phyloP scores from a whole-genome alignment of 2,888 invertebrate genomes.

The Penaeus monodon region DNA sequence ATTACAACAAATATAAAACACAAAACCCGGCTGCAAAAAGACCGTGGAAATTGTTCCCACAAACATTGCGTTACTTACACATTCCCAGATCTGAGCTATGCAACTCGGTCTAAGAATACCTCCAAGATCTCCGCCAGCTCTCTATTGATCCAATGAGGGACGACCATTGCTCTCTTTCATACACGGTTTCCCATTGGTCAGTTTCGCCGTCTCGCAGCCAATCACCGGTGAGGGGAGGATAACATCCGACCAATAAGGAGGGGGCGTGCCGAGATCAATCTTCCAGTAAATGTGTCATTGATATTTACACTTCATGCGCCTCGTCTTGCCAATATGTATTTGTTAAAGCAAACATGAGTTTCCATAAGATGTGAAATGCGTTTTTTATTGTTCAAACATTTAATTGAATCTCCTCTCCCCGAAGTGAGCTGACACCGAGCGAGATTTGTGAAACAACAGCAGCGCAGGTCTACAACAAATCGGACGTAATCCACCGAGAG shows the following conservation, averaged over 20 bases:
- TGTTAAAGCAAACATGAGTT: neutral
- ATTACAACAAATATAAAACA: no score
- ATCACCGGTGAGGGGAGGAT: slow-evolving; percentile 41
- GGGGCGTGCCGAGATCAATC: slow-evolving; percentile 27
- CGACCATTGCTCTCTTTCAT: slow-evolving; percentile 51
- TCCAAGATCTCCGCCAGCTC: neutral
- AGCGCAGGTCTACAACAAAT: no score
- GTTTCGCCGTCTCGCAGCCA: slow-evolving; percentile 31
- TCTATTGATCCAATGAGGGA: slow-evolving; percentile 54
- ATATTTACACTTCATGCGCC: slow-evolving; percentile 37
- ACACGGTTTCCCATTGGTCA: slow-evolving; percentile 45
- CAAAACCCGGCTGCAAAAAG: no score
- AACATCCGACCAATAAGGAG: slow-evolving; percentile 34
- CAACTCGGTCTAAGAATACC: no score
- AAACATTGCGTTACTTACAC: no score
- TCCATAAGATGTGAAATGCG: no score
- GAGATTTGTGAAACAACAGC: no score
- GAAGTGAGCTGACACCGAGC: no score
- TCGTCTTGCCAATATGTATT: slow-evolving; percentile 19
- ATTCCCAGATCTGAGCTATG: no score
- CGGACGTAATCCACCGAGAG: neutral
- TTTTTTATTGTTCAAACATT: no score
- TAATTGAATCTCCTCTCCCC: no score
- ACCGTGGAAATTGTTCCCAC: no score
- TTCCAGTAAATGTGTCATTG: slow-evolving; percentile 42